Evolutionary conservation across 23 tunicate species (phyloP).

Genomic region (Halocynthia aurantium): DNA sequence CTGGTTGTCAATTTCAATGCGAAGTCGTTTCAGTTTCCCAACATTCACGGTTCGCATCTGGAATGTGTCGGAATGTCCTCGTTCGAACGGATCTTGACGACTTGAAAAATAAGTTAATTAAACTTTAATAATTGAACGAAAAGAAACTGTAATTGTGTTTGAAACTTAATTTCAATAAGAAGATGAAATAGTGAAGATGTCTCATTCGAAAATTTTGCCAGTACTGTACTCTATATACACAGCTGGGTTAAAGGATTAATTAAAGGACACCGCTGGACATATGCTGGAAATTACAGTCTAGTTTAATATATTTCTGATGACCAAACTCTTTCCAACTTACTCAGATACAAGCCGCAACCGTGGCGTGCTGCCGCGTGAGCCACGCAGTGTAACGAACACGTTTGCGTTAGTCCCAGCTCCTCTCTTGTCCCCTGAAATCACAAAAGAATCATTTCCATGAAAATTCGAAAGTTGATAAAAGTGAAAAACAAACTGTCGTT

Average conservation of each 20-base stretch:
- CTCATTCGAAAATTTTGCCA: background rate
- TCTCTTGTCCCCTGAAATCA: constrained; percentile 66
- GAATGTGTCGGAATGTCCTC: constrained; percentile 90
- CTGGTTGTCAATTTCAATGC: constrained; percentile 82
- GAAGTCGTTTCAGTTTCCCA: constrained; percentile 64
- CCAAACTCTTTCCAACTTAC: constrained; percentile 25
- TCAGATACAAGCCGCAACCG: constrained; percentile 56
- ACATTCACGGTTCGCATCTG: constrained; percentile 63
- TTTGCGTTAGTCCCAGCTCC: constrained; percentile 98
- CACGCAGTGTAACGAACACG: constrained; percentile 86
- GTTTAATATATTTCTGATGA: background rate
- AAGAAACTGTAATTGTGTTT: background rate
- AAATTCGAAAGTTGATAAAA: background rate
- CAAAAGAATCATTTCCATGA: background rate
- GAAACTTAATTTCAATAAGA: background rate
- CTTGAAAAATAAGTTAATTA: constrained; percentile 11
- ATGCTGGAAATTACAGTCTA: background rate
- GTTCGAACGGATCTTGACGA: constrained; percentile 55
- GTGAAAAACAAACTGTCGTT: background rate
- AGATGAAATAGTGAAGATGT: background rate
- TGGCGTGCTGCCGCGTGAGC: constrained; percentile 79
- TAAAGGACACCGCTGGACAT: background rate
- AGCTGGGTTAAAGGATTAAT: background rate
- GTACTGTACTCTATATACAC: too few species aligned
- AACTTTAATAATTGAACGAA: background rate